phyloP scores from a whole-genome alignment of 92 coral and sea anemone species.

The Meandrina meandrites region DNA sequence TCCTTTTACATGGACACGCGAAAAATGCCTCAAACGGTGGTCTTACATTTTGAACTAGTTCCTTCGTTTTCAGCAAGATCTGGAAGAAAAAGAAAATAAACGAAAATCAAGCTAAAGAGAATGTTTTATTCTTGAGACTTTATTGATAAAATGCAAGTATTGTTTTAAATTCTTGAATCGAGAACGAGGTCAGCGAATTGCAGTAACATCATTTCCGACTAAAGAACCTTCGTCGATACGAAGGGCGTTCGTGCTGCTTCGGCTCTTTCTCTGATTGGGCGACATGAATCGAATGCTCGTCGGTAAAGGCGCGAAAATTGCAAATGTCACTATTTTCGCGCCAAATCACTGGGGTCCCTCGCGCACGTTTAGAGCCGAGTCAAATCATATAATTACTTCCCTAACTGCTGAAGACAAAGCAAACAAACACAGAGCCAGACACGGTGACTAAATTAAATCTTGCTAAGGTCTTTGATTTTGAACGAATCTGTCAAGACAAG shows the following conservation, averaged over 20 bases:
- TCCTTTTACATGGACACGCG: neutral
- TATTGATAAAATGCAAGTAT: neutral
- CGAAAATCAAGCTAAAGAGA: neutral
- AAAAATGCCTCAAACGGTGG: neutral
- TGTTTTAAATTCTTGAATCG: too few species aligned
- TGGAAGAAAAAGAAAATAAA: constrained; percentile 16
- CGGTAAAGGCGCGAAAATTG: neutral
- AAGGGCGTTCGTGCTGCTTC: neutral
- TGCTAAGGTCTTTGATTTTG: neutral
- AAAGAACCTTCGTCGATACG: neutral
- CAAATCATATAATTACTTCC: neutral
- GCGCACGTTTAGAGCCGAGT: neutral
- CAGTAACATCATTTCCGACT: neutral
- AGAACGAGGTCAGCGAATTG: neutral
- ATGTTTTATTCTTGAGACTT: neutral
- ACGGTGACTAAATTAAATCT: neutral
- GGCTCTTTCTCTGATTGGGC: neutral
- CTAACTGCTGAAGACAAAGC: neutral
- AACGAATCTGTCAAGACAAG: neutral
- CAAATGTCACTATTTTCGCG: neutral
- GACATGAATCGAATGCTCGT: neutral
- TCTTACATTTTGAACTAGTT: constrained; percentile 88
- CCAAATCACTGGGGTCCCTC: neutral
- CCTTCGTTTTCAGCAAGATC: constrained; percentile 98
- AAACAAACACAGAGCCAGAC: neutral